Evolutionary conservation across 2,888 invertebrate species (phyloP).

Genomic region (Stomorhina lunata): DNA sequence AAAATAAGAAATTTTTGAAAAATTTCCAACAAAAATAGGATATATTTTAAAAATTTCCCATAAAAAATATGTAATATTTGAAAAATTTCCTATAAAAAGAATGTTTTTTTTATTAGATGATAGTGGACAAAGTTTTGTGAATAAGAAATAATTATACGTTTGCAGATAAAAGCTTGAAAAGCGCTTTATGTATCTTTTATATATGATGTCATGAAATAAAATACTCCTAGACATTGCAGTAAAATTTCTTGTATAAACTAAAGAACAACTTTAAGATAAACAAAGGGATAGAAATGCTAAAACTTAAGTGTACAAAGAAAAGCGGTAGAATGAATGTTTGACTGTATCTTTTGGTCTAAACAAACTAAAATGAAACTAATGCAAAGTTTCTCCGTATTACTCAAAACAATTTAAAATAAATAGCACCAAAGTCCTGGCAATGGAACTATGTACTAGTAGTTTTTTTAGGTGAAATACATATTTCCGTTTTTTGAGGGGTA

Average conservation of each 20-base stretch:
- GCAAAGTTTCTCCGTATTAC: background rate
- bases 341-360: background rate
- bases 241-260: background rate
- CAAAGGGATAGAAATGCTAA: background rate
- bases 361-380: slow-evolving; percentile 5
- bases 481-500: background rate
- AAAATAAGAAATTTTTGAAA: too few species aligned
- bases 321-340: slow-evolving; percentile 2
- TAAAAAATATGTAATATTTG: too few species aligned
- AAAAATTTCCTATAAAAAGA: too few species aligned
- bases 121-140: slow-evolving; percentile 53
- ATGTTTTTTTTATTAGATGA: too few species aligned
- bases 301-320: background rate
- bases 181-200: background rate
- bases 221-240: background rate
- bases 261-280: background rate
- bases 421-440: background rate
- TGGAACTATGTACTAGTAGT: background rate
- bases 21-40: too few species aligned
- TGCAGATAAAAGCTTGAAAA: slow-evolving; percentile 27
- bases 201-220: background rate
- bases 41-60: too few species aligned
- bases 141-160: slow-evolving; percentile 60
- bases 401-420: slow-evolving; percentile 25
- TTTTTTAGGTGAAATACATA: too few species aligned